Base-by-base conservation (phyloP, 2,888 invertebrate species). In the Melinopterus prodromus region DNA sequence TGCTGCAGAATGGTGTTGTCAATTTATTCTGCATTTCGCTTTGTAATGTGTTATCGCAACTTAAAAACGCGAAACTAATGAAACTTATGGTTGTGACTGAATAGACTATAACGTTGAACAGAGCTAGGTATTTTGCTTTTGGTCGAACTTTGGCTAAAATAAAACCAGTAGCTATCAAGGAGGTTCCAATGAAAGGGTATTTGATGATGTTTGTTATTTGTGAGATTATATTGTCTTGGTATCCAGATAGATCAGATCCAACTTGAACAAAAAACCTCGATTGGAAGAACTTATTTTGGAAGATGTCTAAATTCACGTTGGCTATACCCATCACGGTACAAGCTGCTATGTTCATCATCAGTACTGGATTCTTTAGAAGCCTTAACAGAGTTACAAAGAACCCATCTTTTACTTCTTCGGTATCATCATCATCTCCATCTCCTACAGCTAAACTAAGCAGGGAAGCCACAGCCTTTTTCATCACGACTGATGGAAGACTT, bases 221-320 rank as follows among this genome's bases (percentile, higher is more conserved):
- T 0, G 91, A 90, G 6, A 88, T 85, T 86, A 91, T 90, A n/a
- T 92, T 91, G 85, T 92, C 92, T 0, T 88, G 87, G 35, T 92
- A 90, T 6, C 92, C 90, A 71, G 89, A 90, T 77, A 88, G 86
- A 16, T 90, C 92, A 77, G 77, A 71, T 9, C 81, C 79, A 6
- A 81, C 79, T 15, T 78, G 77, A 7, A 79, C 87, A 80, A 91
- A 91, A 86, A 92, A 93, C 82, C 92, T 90, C 0, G 93, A 90
- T 84, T 93, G 92, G 83, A 93, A 88, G 84, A 92, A 92, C 76
- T 89, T 88, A 82, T 92, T 90, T 86, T 93, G 92, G 81, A 91
- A 90, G 15, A 89, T 85, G 1, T 88, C 85, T 80, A 91, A 93
- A 86, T 93, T 93, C 0, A 91, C 84, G 0, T 92, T 80, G 0